Percentiles rank a stretch among this genome's conserved stretches.
Conservation (phyloP, 2,888 invertebrate species). For the Pelosia muscerda region DNA sequence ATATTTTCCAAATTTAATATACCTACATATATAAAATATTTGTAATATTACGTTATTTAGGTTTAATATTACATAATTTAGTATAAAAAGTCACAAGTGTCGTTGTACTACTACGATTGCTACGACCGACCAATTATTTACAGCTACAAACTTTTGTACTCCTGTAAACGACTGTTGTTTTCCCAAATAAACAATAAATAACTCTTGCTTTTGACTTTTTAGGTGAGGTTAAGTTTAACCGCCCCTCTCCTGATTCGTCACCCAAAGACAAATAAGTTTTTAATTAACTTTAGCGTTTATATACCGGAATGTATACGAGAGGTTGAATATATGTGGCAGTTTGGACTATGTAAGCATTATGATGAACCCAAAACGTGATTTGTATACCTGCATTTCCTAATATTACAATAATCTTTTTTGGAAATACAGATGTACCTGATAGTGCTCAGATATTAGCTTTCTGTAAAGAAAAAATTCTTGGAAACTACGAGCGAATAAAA, state of each 20-base stretch:
- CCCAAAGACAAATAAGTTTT: conserved; percentile 88
- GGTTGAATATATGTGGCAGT: conserved; percentile 93
- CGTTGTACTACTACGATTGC: too few species aligned
- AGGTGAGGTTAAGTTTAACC: conserved; percentile 89
- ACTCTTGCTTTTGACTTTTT: conserved; percentile 19
- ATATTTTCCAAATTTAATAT: too few species aligned
- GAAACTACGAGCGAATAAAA: conserved; percentile 88
- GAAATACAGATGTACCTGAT: conserved; percentile 89
- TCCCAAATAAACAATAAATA: too few species aligned
- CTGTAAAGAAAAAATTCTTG: conserved; percentile 90
- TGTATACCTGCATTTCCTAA: background rate
- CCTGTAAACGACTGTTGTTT: background rate
- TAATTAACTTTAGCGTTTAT: conserved; percentile 91
- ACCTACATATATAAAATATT: too few species aligned
- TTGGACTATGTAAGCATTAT: conserved; percentile 87
- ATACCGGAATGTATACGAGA: conserved; percentile 92
- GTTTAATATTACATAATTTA: too few species aligned
- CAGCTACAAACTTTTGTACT: too few species aligned
- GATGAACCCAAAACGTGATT: too few species aligned
- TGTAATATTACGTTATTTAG: too few species aligned
- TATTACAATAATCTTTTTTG: background rate
- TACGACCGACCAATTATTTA: too few species aligned
- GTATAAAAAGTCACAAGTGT: too few species aligned
- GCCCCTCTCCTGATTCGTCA: conserved; percentile 90
- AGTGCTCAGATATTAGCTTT: conserved; percentile 91